Evolutionary conservation across 2,888 invertebrate species (phyloP).

Genomic region (Cyclophora punctaria): DNA sequence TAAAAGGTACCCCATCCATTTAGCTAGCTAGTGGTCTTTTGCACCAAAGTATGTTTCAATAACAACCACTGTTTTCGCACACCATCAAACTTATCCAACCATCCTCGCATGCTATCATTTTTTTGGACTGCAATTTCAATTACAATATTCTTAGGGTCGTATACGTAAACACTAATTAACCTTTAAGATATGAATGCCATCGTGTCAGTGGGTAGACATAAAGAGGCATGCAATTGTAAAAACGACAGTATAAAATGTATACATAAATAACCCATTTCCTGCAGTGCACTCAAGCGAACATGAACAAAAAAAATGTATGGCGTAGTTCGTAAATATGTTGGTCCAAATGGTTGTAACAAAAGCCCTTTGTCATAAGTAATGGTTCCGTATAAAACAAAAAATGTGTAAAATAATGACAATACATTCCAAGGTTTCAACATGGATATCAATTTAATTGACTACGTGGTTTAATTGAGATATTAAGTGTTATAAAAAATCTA

Average conservation of each 20-base stretch:
- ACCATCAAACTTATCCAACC: no score
- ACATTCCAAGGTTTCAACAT: not conserved
- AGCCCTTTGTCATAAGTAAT: constrained; percentile 18
- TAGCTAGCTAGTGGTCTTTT: no score
- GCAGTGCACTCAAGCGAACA: constrained; percentile 44
- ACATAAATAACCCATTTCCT: constrained; percentile 59
- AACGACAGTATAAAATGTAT: constrained; percentile 40
- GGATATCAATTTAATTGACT: no score
- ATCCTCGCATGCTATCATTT: no score
- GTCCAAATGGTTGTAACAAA: constrained; percentile 5
- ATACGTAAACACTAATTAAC: constrained; percentile 1
- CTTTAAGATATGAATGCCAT: constrained; percentile 4
- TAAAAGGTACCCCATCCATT: no score
- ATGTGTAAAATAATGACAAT: constrained; percentile 10
- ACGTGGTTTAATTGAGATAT: no score
- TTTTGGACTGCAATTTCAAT: no score
- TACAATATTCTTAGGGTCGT: no score
- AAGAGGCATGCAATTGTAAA: constrained; percentile 20
- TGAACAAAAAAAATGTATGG: constrained; percentile 38
- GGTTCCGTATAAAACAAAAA: constrained; percentile 16
- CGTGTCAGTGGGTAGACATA: constrained; percentile 8
- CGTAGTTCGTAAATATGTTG: not conserved
- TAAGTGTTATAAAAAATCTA: no score
- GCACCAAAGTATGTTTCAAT: no score
- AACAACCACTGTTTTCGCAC: no score